A percentile compares a stretch with the other conserved stretches of the same genome.
Evolutionary conservation across 2,888 invertebrate species (phyloP).

Genomic region (Tipula confusa): DNA sequence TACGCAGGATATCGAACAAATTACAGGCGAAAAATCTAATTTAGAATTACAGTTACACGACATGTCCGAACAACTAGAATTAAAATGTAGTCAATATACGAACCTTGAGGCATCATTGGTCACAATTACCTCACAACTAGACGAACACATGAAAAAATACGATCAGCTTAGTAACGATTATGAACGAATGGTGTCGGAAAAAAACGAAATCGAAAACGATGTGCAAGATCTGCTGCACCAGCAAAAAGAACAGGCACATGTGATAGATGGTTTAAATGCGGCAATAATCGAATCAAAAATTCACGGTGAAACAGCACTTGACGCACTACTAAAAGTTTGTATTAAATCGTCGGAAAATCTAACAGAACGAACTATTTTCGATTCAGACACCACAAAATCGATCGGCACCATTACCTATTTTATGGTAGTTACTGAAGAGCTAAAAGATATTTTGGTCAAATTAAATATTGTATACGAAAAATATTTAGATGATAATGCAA

Average conservation of each 20-base stretch:
- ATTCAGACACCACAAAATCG: slow-evolving; percentile 38
- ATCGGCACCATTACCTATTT: slow-evolving; percentile 39
- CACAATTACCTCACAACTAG: neutral
- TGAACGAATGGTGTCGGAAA: slow-evolving; percentile 38
- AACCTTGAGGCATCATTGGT: neutral
- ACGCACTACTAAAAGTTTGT: slow-evolving; percentile 39
- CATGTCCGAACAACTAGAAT: neutral
- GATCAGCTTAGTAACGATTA: slow-evolving; percentile 31
- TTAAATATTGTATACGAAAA: slow-evolving; percentile 38
- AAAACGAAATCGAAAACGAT: slow-evolving; percentile 55
- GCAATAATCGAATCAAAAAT: slow-evolving; percentile 43
- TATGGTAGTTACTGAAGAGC: slow-evolving; percentile 40
- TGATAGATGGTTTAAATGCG: slow-evolving; percentile 31
- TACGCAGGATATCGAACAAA: neutral
- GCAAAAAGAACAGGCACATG: slow-evolving; percentile 54
- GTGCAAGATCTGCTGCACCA: slow-evolving; percentile 63
- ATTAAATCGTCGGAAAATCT: slow-evolving; percentile 40
- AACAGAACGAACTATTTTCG: slow-evolving; percentile 38
- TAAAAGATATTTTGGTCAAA: slow-evolving; percentile 39
- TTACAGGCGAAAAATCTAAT: neutral
- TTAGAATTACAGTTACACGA: neutral
- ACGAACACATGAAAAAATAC: neutral
- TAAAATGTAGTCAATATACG: neutral
- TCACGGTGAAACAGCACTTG: slow-evolving; percentile 41
- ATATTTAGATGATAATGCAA: slow-evolving; percentile 44